These are phyloP conservation scores for Pristis pectinata DNA, from an alignment of 2,797 vertebrate genomes.

Conservation along the genomic window DNA sequence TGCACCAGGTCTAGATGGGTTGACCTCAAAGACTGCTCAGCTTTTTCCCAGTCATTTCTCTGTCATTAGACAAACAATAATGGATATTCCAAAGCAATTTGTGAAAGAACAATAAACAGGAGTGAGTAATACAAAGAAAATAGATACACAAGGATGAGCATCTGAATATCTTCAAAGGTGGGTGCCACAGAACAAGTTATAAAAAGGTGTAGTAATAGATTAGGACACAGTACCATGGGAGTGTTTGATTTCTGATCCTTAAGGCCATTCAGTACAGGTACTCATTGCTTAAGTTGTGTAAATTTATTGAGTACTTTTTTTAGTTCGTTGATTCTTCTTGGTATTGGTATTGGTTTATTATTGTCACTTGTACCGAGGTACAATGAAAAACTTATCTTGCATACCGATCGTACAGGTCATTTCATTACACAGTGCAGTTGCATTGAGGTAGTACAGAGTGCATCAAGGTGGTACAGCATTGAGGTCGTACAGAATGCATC, in stretches of 20 bases:
- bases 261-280: background rate
- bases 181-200: background rate
- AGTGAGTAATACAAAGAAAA: background rate
- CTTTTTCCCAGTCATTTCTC: background rate
- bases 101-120: no score
- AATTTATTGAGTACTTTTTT: background rate
- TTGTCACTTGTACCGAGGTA: no score
- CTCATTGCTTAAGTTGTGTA: background rate
- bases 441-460: no score
- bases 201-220: background rate
- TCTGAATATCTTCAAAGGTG: background rate
- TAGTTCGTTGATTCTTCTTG: background rate
- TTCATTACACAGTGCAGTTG: no score
- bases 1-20: background rate
- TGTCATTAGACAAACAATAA: background rate
- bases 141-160: background rate
- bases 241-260: background rate
- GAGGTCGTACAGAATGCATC: no score
- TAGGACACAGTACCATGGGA: background rate
- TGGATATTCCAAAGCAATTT: background rate
- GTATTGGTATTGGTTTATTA: no score
- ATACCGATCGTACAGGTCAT: no score
- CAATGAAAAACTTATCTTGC: no score
- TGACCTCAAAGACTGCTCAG: background rate
- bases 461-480: no score